Base-by-base conservation (phyloP, 1,140 invertebrate species). In the Nebria ingens region DNA sequence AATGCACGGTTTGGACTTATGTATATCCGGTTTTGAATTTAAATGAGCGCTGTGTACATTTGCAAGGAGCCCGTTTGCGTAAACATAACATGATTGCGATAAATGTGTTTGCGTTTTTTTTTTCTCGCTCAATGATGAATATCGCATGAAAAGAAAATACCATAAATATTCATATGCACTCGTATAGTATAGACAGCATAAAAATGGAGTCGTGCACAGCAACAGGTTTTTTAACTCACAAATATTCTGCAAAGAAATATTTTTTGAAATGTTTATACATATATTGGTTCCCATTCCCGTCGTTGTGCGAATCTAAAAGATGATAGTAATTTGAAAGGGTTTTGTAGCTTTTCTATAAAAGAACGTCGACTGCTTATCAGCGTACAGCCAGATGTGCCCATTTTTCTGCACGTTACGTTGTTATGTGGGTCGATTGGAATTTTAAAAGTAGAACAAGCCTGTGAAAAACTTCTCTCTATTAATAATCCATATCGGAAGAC, bases 81-180 rank as follows among this genome's bases (percentile, higher is more conserved):
- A 45, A 45, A 45, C 40, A 45, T 45, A 45, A 45, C 9, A 17
- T 45, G 40, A 45, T 45, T 45, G 40, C 40, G 40, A 45, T 45
- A 45, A 45, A 45, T 45, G 40, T 45, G 40, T 45, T 45, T 45
- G 40, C 40, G 9, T 45, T 45, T 45, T 45, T n/a, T 45, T 45
- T 34, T 17, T 17, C 40, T 9, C 17, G 6, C 9, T 17, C 40
- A 34, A 34, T n/a, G 40, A 45, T 17, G 40, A 45, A 45, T 45
- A 45, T 45, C 40, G 9, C 40, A 45, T 45, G 40, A 45, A 45
- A 45, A 45, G 40, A 17, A 45, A 45, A 45, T 45, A 45, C 40
- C 40, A 45, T 45, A 45, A 45, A 45, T 45, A 45, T 45, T 45
- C 40, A 45, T 45, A 45, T 45, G 40, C 40, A 45, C 40, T 45